Evolutionary conservation across 2,888 invertebrate genomes (phyloP), one percentile per base, ranked within the genome.

Genomic region (Amaurobius ferox): DNA sequence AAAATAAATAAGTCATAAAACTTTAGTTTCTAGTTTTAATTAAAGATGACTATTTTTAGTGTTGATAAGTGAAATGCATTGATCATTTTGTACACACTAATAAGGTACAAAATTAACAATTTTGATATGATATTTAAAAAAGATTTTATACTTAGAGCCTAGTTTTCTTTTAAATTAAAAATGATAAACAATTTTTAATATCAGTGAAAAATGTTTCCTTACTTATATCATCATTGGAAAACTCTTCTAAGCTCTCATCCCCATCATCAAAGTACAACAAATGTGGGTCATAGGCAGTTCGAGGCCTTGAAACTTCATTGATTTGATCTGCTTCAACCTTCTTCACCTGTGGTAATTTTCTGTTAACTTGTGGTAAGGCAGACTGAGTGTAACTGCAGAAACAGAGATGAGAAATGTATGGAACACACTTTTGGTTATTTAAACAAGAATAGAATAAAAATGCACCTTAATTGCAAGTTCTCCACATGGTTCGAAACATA

Each of bases 251-350:
- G 35, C 95, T 95, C 90, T 96, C 93, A 89, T 95, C 95, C 91
- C 96, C 96, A 0, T 96, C 95, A 91, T 97, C 83, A 55, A 71
- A 85, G 23, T 85, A 85, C 9, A 85, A 23, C n/a, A 66, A 71
- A 40, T 77, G 77, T 1, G 83, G 83, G 6, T 85, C 79, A 79
- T 86, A 78, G 5, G 30, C 28, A 13, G 40, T 32, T 16, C 61
- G 72, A 23, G 79, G 64, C 66, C 55, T 79, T 39, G 76, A 61
- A 13, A 64, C 30, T 26, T 85, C 77, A 76, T 76, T 86, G 16
- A 62, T 29, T 3, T 76, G 71, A 13, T 86, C 76, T 0, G 48
- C 68, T 29, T 79, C 86, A 48, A 29, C 29, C 48, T 79, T 86
- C n/a, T 39, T 71, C 6, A 55, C 32, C 19, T 55, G 72, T 11